A percentile compares a stretch with the other conserved stretches of the same genome.
Conservation (phyloP, 2,797 vertebrate genomes). For the Agapornis canus region DNA sequence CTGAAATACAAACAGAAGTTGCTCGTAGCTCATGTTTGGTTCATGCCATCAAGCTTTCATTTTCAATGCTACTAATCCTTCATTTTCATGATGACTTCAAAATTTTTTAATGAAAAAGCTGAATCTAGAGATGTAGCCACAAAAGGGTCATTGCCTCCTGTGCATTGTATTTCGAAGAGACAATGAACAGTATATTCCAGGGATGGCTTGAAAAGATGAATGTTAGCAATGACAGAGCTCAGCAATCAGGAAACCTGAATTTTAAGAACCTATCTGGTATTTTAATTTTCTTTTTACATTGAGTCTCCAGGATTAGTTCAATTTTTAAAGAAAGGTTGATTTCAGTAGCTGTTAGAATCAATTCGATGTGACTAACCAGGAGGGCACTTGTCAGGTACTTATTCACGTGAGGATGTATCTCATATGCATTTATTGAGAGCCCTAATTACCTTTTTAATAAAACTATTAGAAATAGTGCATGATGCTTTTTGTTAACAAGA, state of each 20-base stretch:
- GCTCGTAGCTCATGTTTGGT: background rate
- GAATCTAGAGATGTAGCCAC: background rate
- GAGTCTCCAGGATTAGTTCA: background rate
- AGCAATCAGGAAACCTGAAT: background rate
- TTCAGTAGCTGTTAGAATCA: background rate
- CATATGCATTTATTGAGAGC: background rate
- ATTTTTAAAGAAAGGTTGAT: background rate
- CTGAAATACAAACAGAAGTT: background rate
- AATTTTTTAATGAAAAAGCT: background rate
- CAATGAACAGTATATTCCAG: constrained; percentile 5
- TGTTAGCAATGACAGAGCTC: background rate
- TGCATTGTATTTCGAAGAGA: background rate
- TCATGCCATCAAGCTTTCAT: background rate
- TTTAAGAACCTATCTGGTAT: background rate
- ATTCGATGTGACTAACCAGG: background rate
- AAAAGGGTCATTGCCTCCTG: background rate
- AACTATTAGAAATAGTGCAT: background rate
- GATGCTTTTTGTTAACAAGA: background rate
- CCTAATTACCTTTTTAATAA: background rate
- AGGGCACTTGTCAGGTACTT: background rate
- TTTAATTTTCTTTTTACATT: background rate
- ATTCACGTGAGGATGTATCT: background rate
- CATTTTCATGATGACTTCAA: background rate
- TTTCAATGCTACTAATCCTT: background rate
- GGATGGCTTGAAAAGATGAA: background rate